Evolutionary conservation across 2,797 vertebrate species (phyloP), one percentile per base, ranked within the genome.

Genomic region (Bovichtus diacanthus): DNA sequence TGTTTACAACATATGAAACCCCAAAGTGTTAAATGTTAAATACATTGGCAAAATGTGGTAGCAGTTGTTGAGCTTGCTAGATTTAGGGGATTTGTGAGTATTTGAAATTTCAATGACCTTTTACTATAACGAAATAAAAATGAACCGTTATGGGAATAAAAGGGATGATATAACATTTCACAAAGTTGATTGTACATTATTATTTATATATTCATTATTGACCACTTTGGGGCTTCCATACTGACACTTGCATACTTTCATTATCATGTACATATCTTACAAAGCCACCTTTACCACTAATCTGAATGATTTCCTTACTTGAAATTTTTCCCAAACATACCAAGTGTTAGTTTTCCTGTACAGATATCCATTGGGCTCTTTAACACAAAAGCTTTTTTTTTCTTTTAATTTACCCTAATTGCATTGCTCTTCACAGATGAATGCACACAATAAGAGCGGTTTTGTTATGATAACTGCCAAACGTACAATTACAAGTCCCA

Each of bases 401-500:
- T 21, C 41, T 27, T 76, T 75, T 80, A 83, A 80, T 81, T 69
- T 53, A 56, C 38, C n/a, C 47, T 89, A 86, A 90, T 88, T 83
- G 80, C 77, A 19, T 76, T 38, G 73, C 85, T 82, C 53, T 80
- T 76, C 70, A 71, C 68, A 56, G 76, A 73, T 67, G 73, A 80
- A 75, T 73, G 69, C 68, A 6, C 81, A 50, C 80, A 60, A 85
- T 58, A 46, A 58, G 36, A 71, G 41, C 47, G 3, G 38, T 75
- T 91, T 86, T 90, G 84, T 93, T 87, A 82, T 76, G 50, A 82
- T 76, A 81, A 71, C 84, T 51, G 67, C 47, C 70, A 79, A 88
- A 90, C 66, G 16, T 88, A 74, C 88, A 88, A 92, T 92, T 92
- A 87, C 82, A 60, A 85, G 78, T 81, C 74, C 83, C 64, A 86